Evolutionary conservation across 2,888 invertebrate species (phyloP), one percentile per base, ranked within the genome.

Genomic region (Dynastes tityus): DNA sequence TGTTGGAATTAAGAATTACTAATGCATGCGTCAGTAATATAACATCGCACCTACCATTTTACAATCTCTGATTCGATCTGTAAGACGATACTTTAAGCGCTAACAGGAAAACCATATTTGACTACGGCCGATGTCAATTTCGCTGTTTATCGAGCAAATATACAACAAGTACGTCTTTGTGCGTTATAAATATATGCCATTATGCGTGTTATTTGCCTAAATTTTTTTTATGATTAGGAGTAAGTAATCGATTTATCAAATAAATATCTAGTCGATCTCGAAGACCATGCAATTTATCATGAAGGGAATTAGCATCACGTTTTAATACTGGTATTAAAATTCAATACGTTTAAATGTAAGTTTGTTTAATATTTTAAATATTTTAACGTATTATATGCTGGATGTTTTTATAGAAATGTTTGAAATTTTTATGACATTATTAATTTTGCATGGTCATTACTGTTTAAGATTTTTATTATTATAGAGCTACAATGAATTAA

Each of bases 151-250:
- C 58, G 37, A 71, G 32, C 16, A 71, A 71, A 71, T 58, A 71
- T 37, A 71, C 71, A 71, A 71, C 70, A 71, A 71, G 71, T 71
- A 71, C 37, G 55, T 37, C 71, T 71, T 55, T 71, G 58, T 71
- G 22, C 13, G 55, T 27, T 71, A 58, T 71, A 71, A 71, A 71
- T 71, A 71, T 37, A 32, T 2, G 13, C 2, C 55, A 71, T 58
- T 58, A 58, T 58, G 13, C 49, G 9, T 22, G 32, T 13, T 71
- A 71, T 71, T 71, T 58, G 55, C 58, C 5, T 37, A 71, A 49
- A 71, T 37, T 37, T 37, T 55, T 2, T 58, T 2, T 9, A 58
- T 32, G 71, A 71, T 71, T 58, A 71, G 32, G 32, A 55, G 49
- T 22, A 58, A 9, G 37, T 58, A 67, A 67, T 67, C 67, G 40